Evolutionary conservation across 2,797 vertebrate genomes (phyloP), one percentile per base, ranked within the genome.

Genomic region (Sebastes jordani): DNA sequence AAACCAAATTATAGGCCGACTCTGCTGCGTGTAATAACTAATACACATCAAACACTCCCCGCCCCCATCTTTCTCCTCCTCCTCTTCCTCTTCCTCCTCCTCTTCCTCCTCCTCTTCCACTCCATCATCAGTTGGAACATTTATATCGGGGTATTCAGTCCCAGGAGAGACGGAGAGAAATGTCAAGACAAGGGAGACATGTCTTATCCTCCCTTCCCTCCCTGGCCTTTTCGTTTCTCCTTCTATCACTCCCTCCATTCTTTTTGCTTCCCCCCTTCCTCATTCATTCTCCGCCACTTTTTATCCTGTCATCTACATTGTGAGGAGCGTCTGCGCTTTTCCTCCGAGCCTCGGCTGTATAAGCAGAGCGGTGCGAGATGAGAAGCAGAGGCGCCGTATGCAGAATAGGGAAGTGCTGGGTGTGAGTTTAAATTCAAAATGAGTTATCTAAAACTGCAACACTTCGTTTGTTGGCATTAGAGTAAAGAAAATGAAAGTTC

Each of bases 231-330:
- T 74, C 60, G 1, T 71, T 78, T 67, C 84, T 62, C 79, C 0
- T 82, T 80, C 83, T 11, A 81, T 89, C 88, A 22, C 83, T 81
- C 82, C 54, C 70, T 80, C 81, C 86, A 68, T 88, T 85, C 83
- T 81, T 74, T 58, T 55, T 13, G 52, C 69, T 71, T n/a, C 11
- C 30, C 32, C n/a, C 66, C 52, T 32, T 69, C 83, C 74, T 49
- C 83, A 23, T 68, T 89, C 86, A 75, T 80, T 74, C 86, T 29
- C 74, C 42, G 1, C 66, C 82, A 16, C 86, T 74, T 62, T 88
- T 89, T 86, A 90, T 93, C 92, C 88, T 86, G 91, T 91, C 92
- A 93, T 91, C 89, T 90, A 71, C 85, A 87, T 86, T 86, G 89
- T 85, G 86, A 55, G 78, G 68, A 65, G 78, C 75, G 38, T 84